Evolutionary conservation across 2,888 invertebrate genomes (phyloP).

Genomic region (Nymphalis c-album): DNA sequence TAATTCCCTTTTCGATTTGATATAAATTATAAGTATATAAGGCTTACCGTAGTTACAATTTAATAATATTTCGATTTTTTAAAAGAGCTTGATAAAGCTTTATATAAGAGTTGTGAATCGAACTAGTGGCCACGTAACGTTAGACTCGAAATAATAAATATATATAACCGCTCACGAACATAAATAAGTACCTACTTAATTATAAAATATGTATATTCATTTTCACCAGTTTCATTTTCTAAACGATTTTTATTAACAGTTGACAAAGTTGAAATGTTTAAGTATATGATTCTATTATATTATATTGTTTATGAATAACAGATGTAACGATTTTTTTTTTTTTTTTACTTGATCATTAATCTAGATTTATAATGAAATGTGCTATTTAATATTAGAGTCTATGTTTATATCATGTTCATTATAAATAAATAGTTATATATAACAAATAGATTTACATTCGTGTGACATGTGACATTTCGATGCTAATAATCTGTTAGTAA

Average conservation of each 20-base stretch:
- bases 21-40: constrained; percentile 39
- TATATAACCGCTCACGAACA: constrained; percentile 55
- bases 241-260: not conserved
- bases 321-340: not conserved
- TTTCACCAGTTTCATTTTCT: not conserved
- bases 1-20: constrained; percentile 48
- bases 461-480: not conserved
- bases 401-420: not conserved
- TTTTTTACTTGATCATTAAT: not conserved
- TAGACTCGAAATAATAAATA: constrained; percentile 62
- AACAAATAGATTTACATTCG: not conserved
- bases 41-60: constrained; percentile 33
- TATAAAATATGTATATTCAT: constrained; percentile 10
- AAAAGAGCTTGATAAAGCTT: constrained; percentile 80
- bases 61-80: constrained; percentile 63
- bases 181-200: not conserved
- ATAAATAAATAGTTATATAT: not conserved
- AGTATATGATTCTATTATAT: not conserved
- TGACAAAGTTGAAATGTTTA: not conserved
- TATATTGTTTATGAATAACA: not conserved
- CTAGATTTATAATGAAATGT: constrained; percentile 5
- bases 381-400: constrained; percentile 3
- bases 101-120: constrained; percentile 81
- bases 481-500: not conserved
- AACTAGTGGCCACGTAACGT: constrained; percentile 77